phyloP scores from a whole-genome alignment of 1,140 invertebrate species.

The Andricus grossulariae region DNA sequence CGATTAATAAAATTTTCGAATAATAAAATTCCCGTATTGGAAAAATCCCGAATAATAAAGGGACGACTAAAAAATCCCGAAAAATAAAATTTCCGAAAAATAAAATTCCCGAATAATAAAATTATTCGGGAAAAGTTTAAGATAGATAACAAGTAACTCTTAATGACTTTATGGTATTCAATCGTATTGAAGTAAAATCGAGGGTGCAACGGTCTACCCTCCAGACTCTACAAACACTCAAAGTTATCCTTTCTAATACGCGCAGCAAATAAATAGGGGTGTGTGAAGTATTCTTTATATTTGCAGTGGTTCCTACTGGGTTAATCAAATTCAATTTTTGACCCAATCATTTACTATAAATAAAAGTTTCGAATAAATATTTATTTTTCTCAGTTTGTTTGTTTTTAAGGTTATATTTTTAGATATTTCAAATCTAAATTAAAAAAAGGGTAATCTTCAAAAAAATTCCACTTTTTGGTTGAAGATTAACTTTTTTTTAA shows the following conservation, averaged over 20 bases:
- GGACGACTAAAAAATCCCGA: no score
- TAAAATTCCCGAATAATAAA: no score
- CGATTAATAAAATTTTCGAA: no score
- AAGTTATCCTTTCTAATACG: conserved; percentile 50
- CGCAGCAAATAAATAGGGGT: conserved; percentile 36
- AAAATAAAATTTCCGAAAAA: no score
- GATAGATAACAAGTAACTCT: neutral
- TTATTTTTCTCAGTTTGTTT: neutral
- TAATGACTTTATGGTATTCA: neutral
- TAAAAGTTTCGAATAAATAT: neutral
- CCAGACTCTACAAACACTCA: conserved; percentile 54
- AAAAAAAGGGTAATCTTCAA: no score
- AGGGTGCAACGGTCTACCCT: conserved; percentile 50
- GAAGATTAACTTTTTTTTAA: no score
- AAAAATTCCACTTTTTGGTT: no score
- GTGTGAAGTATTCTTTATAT: neutral
- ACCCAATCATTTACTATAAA: neutral
- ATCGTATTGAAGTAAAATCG: conserved; percentile 10
- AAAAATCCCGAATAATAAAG: no score
- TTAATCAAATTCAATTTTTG: neutral
- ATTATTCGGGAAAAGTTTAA: no score
- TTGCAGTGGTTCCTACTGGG: neutral
- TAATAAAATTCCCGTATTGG: no score
- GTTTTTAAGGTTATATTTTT: neutral
- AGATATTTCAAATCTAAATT: neutral